Evolutionary conservation across 2,888 invertebrate genomes (phyloP), one percentile per base, ranked within the genome.

Genomic region (Arrhopalites spinosus): DNA sequence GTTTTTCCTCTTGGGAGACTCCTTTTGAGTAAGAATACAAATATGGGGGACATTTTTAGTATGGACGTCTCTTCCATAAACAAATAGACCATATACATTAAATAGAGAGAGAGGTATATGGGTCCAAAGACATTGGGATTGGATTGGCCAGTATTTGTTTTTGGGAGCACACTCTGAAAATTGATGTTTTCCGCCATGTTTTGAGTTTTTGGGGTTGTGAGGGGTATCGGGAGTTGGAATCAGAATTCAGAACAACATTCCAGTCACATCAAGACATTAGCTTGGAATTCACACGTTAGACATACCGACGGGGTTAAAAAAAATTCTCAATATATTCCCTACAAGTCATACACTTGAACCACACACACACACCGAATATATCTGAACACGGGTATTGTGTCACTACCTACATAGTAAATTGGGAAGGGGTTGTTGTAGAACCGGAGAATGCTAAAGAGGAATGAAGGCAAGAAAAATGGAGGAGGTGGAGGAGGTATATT

Each of bases 251-350:
- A 71, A 71, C 71, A 71, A 71, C 71, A 71, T 71, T 71, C 71
- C 71, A 71, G 71, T 59, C 71, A 78, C 78, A 78, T 78, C 69
- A 78, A 78, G 78, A 78, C 78, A 78, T 78, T 78, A 78, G 76
- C 68, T 73, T 71, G 74, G 78, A 78, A 78, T 78, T 78, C 76
- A 78, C 78, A 78, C 78, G 64, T 74, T 74, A 74, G n/a, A n/a
- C 73, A 78, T 76, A 76, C 74, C 74, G 69, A 73, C 61, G 59
- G 71, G 56, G 56, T n/a, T n/a, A n/a, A n/a, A n/a, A n/a, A 68
- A 69, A 47, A 59, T 73, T 70, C 68, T 11, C 69, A 59, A 11
- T 3, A 61, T 71, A 70, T 56, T 56, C 13, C 53, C 8, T 23
- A 36, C 59, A 23, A 30, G 50, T 56, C 69, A 20, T 45, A 59